Evolutionary conservation across 2,888 invertebrate genomes (phyloP), one percentile per base, ranked within the genome.

Genomic region (Microctonus brassicae): DNA sequence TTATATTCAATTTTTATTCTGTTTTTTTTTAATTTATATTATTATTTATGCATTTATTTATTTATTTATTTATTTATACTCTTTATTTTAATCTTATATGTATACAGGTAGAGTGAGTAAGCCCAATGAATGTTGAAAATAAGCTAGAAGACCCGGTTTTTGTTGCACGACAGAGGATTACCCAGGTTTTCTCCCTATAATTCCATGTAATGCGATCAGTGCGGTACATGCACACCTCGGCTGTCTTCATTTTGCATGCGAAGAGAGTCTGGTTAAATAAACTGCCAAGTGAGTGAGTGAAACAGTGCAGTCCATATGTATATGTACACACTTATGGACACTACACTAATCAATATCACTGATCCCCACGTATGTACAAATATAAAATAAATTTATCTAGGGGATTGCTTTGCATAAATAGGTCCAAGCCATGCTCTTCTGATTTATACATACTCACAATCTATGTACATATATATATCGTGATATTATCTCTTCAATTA

Each of bases 191-290:
- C 55, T 67, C 42, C 78, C 83, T 79, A 83, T 86, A 87, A 87
- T 86, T 76, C 86, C 80, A 73, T 82, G 85, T 87, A 87, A 87
- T 87, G 83, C 86, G 87, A 87, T 87, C 87, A 86, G 81, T 77
- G 80, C 75, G 78, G 70, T 72, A 75, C 77, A 76, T 71, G 71
- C 74, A 76, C 73, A 71, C 70, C 36, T 72, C 69, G 70, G 72
- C 76, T 77, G 62, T 67, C 57, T 72, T 67, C 60, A 29, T 70
- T 70, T 11, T 36, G 26, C 47, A 63, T 52, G 33, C 52, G 33
- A 29, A 26, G 22, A 63, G 55, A n/a, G 55, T 13, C 9, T 55
- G 26, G 24, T n/a, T 52, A 52, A 2, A 29, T 10, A 17, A 9
- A 47, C 17, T n/a, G 29, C 9, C 22, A 47, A n/a, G 62, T 24